Base-by-base conservation (phyloP, 2,797 vertebrate genomes). In the Heterohyrax brucei region DNA sequence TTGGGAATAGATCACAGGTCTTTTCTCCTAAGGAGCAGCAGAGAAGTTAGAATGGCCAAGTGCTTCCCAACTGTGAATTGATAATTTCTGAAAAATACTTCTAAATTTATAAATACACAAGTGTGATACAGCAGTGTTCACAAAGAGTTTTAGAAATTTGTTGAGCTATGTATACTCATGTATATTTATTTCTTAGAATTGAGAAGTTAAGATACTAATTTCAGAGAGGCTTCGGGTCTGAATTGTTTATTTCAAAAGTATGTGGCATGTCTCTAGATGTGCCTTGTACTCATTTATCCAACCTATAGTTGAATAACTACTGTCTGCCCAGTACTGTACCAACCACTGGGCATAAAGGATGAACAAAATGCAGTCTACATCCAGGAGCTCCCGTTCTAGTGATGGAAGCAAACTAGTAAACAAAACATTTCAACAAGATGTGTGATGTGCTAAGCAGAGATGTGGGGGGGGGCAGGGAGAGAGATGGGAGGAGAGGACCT, bases 211-310 rank as follows among this genome's bases (percentile, higher is more conserved):
- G 64, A 56, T 2, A 10, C 16, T 90, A n/a, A 62, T 70, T 91
- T 91, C 53, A 72, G 72, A 73, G 39, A 88, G 50, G 28, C 70
- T 92, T n/a, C 7, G 30, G 66, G 28, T 30, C 62, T 89, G 73
- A 87, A 68, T 26, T 87, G n/a, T 95, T 89, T 84, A 59, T 44
- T 89, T 87, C 83, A 76, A 59, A 84, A 90, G 75, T 62, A 56
- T 14, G 95, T 89, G n/a, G 2, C 46, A 26, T 91, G 88, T 95
- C 83, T 95, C 78, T 53, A 59, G 44, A 12, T 76, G 10, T 16
- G 9, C 59, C 44, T 59, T 89, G 39, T 94, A 79, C 53, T 89
- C 44, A 85, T 87, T 72, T 46, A 87, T 70, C 22, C 79, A 80
- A 62, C 73, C 84, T 70, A 91, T 12, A 77, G 70, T 72, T 96